A percentile compares a stretch with the other conserved stretches of the same genome.
Evolutionary conservation across 1,140 invertebrate species (phyloP).

Genomic region (Linepithema humile): DNA sequence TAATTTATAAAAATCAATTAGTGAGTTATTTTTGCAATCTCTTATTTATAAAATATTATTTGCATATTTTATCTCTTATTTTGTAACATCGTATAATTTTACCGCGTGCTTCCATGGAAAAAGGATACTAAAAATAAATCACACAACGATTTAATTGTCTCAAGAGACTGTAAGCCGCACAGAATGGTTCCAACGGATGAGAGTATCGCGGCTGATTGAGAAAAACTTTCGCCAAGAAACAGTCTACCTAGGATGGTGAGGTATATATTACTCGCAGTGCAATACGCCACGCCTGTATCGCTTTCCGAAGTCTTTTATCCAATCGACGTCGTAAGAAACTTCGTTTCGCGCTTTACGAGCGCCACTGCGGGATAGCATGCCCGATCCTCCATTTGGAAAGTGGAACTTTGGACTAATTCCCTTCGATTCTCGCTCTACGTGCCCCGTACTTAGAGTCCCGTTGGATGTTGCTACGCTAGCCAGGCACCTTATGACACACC

Average conservation of each 20-base stretch:
- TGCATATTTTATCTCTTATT: neutral
- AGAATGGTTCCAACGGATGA: neutral
- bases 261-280: slow-evolving; percentile 26
- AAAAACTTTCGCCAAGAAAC: slow-evolving; percentile 41
- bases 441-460: neutral
- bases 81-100: neutral
- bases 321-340: slow-evolving; percentile 56
- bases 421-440: slow-evolving; percentile 31
- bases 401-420: slow-evolving; percentile 58
- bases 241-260: slow-evolving; percentile 22
- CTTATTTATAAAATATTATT: neutral
- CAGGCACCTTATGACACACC: slow-evolving; percentile 30
- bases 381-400: slow-evolving; percentile 31
- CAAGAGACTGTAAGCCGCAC: neutral
- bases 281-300: slow-evolving; percentile 22
- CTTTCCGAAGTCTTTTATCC: slow-evolving; percentile 57
- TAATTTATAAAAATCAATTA: neutral
- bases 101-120: neutral
- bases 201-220: slow-evolving; percentile 41
- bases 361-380: slow-evolving; percentile 19
- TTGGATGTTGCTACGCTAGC: slow-evolving; percentile 3
- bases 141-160: slow-evolving; percentile 19
- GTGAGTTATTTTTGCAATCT: neutral
- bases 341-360: slow-evolving; percentile 59
- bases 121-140: slow-evolving; percentile 8